Evolutionary conservation across 2,797 vertebrate species (phyloP).

Genomic region (Leuciscus waleckii): DNA sequence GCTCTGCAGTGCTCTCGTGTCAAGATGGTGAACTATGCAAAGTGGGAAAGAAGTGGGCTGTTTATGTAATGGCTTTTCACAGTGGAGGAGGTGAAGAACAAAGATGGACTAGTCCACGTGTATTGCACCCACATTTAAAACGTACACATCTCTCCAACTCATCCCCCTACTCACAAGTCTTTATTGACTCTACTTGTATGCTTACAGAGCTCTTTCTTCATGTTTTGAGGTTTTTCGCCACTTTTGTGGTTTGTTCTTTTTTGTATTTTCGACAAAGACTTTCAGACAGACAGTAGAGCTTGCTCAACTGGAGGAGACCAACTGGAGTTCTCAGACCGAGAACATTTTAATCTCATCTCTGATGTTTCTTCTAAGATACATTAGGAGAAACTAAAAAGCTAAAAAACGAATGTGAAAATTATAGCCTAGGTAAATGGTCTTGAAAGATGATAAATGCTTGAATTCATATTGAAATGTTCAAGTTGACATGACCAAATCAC

Average conservation of each 20-base stretch:
- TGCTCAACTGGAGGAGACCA: neutral
- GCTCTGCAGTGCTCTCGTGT: slow-evolving; percentile 30
- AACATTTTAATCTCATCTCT: neutral
- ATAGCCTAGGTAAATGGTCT: neutral
- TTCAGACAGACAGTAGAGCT: neutral
- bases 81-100: slow-evolving; percentile 26
- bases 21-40: slow-evolving; percentile 32
- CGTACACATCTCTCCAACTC: neutral
- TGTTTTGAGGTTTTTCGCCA: neutral
- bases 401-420: neutral
- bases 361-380: neutral
- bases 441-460: neutral
- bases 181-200: neutral
- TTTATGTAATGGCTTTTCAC: slow-evolving; percentile 46
- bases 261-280: neutral
- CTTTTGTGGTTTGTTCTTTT: neutral
- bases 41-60: slow-evolving; percentile 37
- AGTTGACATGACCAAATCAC: neutral
- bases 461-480: neutral
- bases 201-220: neutral
- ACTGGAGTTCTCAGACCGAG: neutral
- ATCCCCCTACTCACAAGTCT: slow-evolving; percentile 2
- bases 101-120: slow-evolving; percentile 26
- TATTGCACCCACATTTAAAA: slow-evolving; percentile 22
- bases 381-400: neutral